phyloP scores from a whole-genome alignment of 2,888 invertebrate genomes.

The Ophion obscuratus region DNA sequence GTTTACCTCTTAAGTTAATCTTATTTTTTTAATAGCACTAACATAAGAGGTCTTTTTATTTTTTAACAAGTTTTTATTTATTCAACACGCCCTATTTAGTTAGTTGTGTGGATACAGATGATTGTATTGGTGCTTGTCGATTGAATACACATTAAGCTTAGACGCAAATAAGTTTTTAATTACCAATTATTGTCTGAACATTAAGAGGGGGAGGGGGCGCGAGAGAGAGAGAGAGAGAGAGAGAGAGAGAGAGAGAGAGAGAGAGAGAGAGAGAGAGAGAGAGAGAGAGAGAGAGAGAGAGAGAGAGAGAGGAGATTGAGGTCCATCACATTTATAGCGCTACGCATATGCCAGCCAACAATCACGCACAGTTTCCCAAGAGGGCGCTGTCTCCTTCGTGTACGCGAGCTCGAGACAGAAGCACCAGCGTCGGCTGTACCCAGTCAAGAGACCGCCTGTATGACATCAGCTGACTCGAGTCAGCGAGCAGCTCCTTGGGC shows the following conservation, averaged over 20 bases:
- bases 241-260: conserved; percentile 51
- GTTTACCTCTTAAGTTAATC: no score
- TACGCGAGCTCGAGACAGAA: neutral
- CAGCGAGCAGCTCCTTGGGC: conserved; percentile 62
- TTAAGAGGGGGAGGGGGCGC: no score
- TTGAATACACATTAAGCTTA: no score
- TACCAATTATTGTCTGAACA: no score
- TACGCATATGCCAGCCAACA: conserved; percentile 65
- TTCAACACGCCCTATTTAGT: no score
- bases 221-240: no score
- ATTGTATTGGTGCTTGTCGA: no score
- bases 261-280: conserved; percentile 31
- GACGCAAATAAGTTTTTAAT: no score
- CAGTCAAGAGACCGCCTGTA: conserved; percentile 52
- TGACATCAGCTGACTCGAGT: conserved; percentile 73
- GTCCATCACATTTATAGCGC: conserved; percentile 57
- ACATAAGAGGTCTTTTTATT: no score
- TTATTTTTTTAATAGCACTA: no score
- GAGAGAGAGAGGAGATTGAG: conserved; percentile 10
- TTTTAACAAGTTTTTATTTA: no score
- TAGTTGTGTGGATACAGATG: no score
- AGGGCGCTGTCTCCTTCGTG: conserved; percentile 52
- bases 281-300: conserved; percentile 44
- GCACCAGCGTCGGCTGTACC: conserved; percentile 45
- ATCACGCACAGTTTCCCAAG: conserved; percentile 39